Evolutionary conservation across 2,113 vertebrate genomes (phyloP).

Genomic region (Raja brachyura): DNA sequence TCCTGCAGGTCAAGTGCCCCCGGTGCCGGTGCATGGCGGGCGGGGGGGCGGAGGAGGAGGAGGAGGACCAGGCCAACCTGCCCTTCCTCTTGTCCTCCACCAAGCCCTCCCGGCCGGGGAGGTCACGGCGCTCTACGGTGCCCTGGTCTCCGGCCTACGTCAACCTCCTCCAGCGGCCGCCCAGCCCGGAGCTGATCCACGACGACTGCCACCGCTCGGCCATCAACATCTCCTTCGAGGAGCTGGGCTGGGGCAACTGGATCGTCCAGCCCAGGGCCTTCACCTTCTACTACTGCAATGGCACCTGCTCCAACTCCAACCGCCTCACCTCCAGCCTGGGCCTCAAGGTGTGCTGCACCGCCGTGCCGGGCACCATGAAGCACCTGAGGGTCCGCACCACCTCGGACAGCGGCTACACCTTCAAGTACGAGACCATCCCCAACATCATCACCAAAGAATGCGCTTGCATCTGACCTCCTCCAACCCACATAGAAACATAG

Average conservation of each 20-base stretch:
- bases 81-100: conserved; percentile 73
- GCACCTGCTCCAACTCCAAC: conserved; percentile 63
- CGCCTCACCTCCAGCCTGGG: conserved; percentile 58
- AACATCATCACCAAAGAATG: conserved; percentile 85
- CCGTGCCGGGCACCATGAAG: conserved; percentile 74
- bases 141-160: conserved; percentile 72
- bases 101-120: conserved; percentile 44
- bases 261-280: conserved; percentile 78
- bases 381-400: conserved; percentile 78
- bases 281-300: conserved; percentile 81
- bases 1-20: conserved; percentile 67
- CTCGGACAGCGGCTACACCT: conserved; percentile 80
- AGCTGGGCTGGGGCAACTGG: conserved; percentile 89
- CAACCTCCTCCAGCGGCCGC: conserved; percentile 66
- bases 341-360: conserved; percentile 74
- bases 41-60: conserved; percentile 41
- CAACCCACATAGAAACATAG: too few species aligned
- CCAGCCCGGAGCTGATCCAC: conserved; percentile 49
- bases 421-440: conserved; percentile 79
- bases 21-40: conserved; percentile 65
- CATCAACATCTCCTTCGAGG: conserved; percentile 79
- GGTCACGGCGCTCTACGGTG: conserved; percentile 54
- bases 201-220: conserved; percentile 66
- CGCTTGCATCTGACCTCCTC: conserved; percentile 63
- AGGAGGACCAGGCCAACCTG: conserved; percentile 54